Conservation (phyloP, 2,888 invertebrate genomes). For the Drosophila infuscata region DNA sequence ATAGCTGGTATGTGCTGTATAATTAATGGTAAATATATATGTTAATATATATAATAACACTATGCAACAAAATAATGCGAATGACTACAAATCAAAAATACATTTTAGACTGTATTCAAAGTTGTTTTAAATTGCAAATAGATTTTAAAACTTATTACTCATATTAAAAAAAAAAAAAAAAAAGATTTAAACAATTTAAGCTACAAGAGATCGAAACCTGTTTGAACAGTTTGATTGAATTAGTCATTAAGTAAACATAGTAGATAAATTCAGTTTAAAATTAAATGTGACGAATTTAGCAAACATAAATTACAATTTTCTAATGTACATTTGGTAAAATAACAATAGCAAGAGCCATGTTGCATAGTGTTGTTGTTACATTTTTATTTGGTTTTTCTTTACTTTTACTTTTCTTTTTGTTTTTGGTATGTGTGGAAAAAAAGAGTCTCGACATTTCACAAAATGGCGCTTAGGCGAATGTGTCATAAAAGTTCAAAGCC, state of each 20-base stretch:
- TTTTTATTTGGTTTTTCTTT: background rate
- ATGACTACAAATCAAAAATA: background rate
- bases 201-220: slow-evolving; percentile 23
- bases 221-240: background rate
- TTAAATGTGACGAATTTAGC: background rate
- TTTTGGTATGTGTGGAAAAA: slow-evolving; percentile 26
- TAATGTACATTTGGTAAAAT: background rate
- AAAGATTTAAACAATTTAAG: background rate
- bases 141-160: background rate
- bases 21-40: slow-evolving; percentile 13
- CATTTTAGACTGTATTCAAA: background rate
- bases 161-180: background rate
- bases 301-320: background rate
- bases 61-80: slow-evolving; percentile 37
- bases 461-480: slow-evolving; percentile 14
- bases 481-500: slow-evolving; percentile 27
- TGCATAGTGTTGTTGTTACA: slow-evolving; percentile 44
- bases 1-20: slow-evolving; percentile 36
- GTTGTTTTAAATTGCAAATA: background rate
- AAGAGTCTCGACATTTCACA: slow-evolving; percentile 50
- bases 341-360: slow-evolving; percentile 7
- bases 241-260: background rate
- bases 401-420: slow-evolving; percentile 16
- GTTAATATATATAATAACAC: slow-evolving; percentile 26
- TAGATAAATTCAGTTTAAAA: background rate